Percentiles rank a stretch among this genome's conserved stretches.
phyloP scores from a whole-genome alignment of 2,888 invertebrate species.

The Pristionchus mayeri region DNA sequence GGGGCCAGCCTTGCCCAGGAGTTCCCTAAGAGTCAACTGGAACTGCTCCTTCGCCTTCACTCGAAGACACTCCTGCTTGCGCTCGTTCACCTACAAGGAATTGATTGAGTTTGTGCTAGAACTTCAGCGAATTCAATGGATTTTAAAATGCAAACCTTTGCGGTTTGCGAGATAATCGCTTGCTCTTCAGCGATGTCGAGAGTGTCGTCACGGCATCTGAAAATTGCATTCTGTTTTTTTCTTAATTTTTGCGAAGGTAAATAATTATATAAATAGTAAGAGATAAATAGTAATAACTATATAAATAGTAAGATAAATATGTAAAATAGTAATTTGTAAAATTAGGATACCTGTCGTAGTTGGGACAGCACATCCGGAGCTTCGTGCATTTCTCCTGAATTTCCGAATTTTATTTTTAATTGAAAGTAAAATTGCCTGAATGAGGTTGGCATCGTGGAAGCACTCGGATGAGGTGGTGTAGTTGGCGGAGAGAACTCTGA shows the following conservation, averaged over 20 bases:
- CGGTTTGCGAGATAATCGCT: conserved; percentile 62
- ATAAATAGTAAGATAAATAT: neutral
- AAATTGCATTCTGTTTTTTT: too few relatives aligned
- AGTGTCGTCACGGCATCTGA: conserved; percentile 64
- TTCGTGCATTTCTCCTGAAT: conserved; percentile 64
- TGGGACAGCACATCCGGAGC: conserved; percentile 64
- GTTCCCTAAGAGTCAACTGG: conserved; percentile 52
- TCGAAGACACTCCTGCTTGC: conserved; percentile 62
- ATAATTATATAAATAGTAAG: too few relatives aligned
- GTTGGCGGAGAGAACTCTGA: conserved; percentile 47
- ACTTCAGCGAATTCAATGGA: neutral
- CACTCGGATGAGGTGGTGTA: conserved; percentile 45
- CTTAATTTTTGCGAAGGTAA: too few relatives aligned
- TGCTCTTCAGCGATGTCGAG: conserved; percentile 61
- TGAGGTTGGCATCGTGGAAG: conserved; percentile 62
- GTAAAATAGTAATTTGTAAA: neutral
- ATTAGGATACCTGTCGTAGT: conserved; percentile 60
- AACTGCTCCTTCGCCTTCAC: conserved; percentile 61
- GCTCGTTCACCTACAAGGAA: conserved; percentile 58
- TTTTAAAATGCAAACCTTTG: conserved; percentile 45
- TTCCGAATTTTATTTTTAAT: neutral
- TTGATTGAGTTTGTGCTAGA: neutral
- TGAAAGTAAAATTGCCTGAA: conserved; percentile 54
- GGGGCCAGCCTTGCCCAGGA: conserved; percentile 42
- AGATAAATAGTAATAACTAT: too few relatives aligned